These are phyloP conservation scores for Oreonectes daqikongensis DNA, from an alignment of 2,797 vertebrate species.

Conservation along the genomic window DNA sequence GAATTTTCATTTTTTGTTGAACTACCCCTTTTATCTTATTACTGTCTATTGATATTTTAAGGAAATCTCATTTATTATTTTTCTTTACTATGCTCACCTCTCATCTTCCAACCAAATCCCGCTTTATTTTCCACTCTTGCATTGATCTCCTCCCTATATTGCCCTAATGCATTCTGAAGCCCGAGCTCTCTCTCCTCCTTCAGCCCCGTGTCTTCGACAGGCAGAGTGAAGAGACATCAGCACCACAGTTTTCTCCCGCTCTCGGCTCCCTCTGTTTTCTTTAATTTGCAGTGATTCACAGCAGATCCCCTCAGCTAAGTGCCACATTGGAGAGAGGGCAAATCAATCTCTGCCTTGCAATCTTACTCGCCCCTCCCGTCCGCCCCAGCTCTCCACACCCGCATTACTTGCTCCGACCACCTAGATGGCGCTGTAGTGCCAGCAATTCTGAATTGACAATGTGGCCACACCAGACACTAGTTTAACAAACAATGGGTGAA, in stretches of 20 bases:
- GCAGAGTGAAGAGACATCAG: conserved; percentile 14
- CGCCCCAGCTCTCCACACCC: neutral
- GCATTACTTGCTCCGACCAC: conserved; percentile 64
- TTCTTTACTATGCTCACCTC: neutral
- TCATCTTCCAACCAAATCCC: neutral
- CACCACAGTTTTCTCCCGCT: conserved; percentile 1
- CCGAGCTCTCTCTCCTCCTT: conserved; percentile 23
- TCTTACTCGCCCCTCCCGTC: neutral
- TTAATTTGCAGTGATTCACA: conserved; percentile 53
- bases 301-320: conserved; percentile 40
- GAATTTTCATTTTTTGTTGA: too few species aligned
- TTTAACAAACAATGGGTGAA: conserved; percentile 25
- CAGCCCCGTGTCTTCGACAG: neutral
- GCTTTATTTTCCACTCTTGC: conserved; percentile 16
- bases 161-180: conserved; percentile 30
- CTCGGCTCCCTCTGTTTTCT: conserved; percentile 45
- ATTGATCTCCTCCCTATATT: conserved; percentile 29
- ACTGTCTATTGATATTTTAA: neutral
- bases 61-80: neutral
- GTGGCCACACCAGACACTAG: conserved; percentile 4
- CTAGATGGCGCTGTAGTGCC: conserved; percentile 77
- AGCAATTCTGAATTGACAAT: conserved; percentile 58
- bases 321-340: conserved; percentile 40
- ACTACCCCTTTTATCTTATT: conserved; percentile 5
- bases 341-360: conserved; percentile 54